Evolutionary conservation across 2,888 invertebrate genomes (phyloP).

Genomic region (Psylliodes chrysocephalus): DNA sequence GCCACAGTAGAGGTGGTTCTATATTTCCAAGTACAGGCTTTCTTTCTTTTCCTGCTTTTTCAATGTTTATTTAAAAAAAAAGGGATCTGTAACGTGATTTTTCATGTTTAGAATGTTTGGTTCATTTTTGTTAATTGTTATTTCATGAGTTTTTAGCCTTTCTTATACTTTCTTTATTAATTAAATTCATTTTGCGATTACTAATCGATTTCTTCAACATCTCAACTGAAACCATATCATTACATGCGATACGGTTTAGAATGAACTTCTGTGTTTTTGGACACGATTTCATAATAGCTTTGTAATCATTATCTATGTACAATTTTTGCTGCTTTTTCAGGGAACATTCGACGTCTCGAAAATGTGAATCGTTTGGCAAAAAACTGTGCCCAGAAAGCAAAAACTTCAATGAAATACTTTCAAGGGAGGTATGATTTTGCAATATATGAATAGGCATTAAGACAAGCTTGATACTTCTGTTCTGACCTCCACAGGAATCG

Average conservation of each 20-base stretch:
- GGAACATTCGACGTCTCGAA: constrained; percentile 46
- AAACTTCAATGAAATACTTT: no score
- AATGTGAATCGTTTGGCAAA: constrained; percentile 47
- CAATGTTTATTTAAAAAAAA: constrained; percentile 23
- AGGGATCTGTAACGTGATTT: constrained; percentile 16
- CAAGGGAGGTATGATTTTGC: no score
- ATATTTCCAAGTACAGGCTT: constrained; percentile 1
- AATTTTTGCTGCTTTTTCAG: constrained; percentile 42
- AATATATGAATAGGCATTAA: no score
- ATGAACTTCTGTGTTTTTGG: constrained; percentile 41
- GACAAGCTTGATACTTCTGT: no score
- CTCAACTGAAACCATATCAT: no score
- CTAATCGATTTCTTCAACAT: no score
- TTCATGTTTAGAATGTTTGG: no score
- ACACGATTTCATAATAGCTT: constrained; percentile 44
- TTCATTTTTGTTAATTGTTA: no score
- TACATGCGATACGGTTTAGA: constrained; percentile 35
- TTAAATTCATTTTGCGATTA: constrained; percentile 22
- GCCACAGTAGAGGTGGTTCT: constrained; percentile 10
- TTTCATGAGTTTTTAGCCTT: no score
- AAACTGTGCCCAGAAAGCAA: no score
- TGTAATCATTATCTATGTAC: constrained; percentile 41
- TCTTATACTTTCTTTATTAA: constrained; percentile 33
- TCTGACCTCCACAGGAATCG: no score
- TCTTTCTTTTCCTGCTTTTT: constrained; percentile 25